A percentile compares a stretch with the other conserved stretches of the same genome.
Conservation (phyloP, 2,888 invertebrate species). For the Drosophila mayaguana region DNA sequence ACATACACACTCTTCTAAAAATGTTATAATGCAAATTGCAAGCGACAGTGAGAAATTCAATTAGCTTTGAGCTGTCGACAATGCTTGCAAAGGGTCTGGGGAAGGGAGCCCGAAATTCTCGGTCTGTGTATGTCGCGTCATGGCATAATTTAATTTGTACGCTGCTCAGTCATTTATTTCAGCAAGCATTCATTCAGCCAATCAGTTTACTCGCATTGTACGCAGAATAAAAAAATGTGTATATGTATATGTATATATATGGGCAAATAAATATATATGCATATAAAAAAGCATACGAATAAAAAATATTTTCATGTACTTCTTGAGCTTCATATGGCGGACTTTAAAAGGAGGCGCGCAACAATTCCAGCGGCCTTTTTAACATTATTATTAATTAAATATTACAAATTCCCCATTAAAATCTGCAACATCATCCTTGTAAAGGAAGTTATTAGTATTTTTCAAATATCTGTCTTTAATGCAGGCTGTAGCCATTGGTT, state of each 20-base stretch:
- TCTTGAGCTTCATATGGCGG: slow-evolving; percentile 6
- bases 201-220: slow-evolving; percentile 58
- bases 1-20: slow-evolving; percentile 60
- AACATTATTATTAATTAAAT: not conserved
- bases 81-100: slow-evolving; percentile 46
- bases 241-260: not conserved
- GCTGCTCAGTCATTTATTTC: slow-evolving; percentile 75
- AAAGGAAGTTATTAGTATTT: not conserved
- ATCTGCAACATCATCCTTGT: not conserved
- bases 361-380: not conserved
- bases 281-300: slow-evolving; percentile 10
- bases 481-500: not conserved
- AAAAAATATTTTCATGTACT: slow-evolving; percentile 15
- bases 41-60: slow-evolving; percentile 83
- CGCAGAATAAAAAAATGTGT: slow-evolving; percentile 20
- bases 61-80: slow-evolving; percentile 71
- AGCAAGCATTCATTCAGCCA: slow-evolving; percentile 55
- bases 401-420: not conserved
- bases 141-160: slow-evolving; percentile 80
- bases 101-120: slow-evolving; percentile 38
- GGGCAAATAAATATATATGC: not conserved
- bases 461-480: not conserved
- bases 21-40: slow-evolving; percentile 81
- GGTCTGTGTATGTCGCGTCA: slow-evolving; percentile 58
- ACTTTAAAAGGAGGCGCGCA: not conserved